Evolutionary conservation across 2,113 vertebrate genomes (phyloP).

Genomic region (Patagioenas fasciata): DNA sequence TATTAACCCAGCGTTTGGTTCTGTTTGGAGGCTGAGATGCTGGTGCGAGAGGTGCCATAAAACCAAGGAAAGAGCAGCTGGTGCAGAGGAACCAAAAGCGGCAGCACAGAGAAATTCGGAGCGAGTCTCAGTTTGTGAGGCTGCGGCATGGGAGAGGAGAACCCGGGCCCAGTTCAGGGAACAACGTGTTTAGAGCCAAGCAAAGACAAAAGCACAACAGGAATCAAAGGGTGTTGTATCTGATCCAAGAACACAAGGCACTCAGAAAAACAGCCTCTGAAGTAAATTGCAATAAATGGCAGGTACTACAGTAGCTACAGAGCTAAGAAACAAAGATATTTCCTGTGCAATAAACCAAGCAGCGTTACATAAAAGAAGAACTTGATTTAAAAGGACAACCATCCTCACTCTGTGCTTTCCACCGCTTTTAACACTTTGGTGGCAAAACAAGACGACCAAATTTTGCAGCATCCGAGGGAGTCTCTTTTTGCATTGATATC

Average conservation of each 20-base stretch:
- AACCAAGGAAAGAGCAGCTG: not conserved
- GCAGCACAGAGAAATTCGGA: not conserved
- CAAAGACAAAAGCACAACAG: slow-evolving; percentile 30
- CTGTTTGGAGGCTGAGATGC: not conserved
- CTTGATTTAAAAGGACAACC: not conserved
- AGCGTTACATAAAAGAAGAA: not conserved
- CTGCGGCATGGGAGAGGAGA: not conserved
- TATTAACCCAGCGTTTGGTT: not conserved
- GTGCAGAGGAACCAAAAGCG: not conserved
- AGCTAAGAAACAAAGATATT: not conserved
- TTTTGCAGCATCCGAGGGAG: no score
- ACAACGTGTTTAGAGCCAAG: slow-evolving; percentile 9
- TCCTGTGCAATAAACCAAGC: not conserved
- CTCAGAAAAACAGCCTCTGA: not conserved
- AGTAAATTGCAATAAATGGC: slow-evolving; percentile 7
- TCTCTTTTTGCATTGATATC: not conserved
- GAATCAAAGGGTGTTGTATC: not conserved
- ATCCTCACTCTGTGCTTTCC: not conserved
- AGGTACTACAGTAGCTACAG: not conserved
- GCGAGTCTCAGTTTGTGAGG: not conserved
- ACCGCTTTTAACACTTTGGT: not conserved
- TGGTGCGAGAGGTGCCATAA: not conserved
- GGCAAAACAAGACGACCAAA: not conserved
- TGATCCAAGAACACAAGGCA: slow-evolving; percentile 15
- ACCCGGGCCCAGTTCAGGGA: not conserved